These are phyloP conservation scores for Nesidiocoris tenuis DNA, from an alignment of 2,888 invertebrate species.

Conservation along the genomic window DNA sequence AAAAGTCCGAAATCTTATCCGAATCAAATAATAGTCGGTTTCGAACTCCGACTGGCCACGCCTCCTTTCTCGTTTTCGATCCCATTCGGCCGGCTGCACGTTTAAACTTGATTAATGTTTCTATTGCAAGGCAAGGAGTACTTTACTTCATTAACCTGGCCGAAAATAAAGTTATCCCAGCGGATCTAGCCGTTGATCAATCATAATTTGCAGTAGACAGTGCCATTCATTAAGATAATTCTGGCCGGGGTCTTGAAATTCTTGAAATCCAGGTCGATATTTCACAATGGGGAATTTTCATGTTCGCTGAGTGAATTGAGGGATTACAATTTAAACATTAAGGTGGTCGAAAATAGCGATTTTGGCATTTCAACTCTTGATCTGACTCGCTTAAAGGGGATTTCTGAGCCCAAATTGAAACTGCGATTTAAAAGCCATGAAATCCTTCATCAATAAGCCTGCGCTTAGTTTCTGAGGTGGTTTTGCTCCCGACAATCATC, in stretches of 20 bases:
- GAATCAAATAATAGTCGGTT: slow-evolving; percentile 38
- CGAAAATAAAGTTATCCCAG: slow-evolving; percentile 18
- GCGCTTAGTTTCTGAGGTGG: no score
- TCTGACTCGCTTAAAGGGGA: no score
- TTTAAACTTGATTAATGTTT: slow-evolving; percentile 24
- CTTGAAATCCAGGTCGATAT: no score
- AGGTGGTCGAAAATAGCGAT: no score
- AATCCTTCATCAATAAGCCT: no score
- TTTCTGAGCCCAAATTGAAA: no score
- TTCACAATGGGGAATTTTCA: no score
- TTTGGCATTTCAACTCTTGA: no score
- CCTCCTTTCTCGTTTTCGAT: slow-evolving; percentile 2
- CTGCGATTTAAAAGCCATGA: no score
- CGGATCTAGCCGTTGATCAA: background rate
- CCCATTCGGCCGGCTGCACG: background rate
- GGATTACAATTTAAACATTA: no score
- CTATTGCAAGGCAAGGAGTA: slow-evolving; percentile 12
- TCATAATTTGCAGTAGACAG: slow-evolving; percentile 5
- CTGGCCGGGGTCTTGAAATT: background rate
- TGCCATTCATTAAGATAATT: background rate
- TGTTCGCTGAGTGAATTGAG: no score
- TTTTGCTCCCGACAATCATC: no score
- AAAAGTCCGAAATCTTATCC: slow-evolving; percentile 20
- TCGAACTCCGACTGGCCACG: slow-evolving; percentile 22
- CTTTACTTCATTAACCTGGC: slow-evolving; percentile 13